Percentiles rank a stretch among this genome's conserved stretches.
Conservation (phyloP, 2,888 invertebrate genomes). For the Mechanitis messenoides region DNA sequence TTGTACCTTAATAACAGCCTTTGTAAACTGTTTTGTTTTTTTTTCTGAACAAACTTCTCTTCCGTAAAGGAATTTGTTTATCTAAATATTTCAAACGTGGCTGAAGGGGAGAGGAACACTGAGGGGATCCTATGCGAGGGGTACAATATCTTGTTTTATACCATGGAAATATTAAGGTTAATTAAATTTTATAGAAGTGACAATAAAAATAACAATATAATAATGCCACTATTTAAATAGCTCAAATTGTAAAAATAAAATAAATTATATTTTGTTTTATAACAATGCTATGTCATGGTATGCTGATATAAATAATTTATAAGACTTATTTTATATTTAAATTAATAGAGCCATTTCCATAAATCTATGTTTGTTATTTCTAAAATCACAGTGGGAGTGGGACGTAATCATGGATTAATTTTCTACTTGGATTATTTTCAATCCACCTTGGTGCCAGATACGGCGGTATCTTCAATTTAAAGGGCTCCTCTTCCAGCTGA, state of each 20-base stretch:
- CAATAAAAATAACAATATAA: slow-evolving; percentile 30
- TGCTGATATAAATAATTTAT: not conserved
- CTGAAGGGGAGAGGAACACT: slow-evolving; percentile 20
- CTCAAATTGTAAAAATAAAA: not conserved
- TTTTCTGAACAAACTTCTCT: slow-evolving; percentile 21
- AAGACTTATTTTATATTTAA: not conserved
- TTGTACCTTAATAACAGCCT: no score
- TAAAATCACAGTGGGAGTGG: slow-evolving; percentile 48
- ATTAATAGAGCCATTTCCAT: slow-evolving; percentile 32
- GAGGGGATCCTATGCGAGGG: slow-evolving; percentile 39
- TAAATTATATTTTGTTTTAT: not conserved
- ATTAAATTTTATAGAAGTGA: slow-evolving; percentile 30
- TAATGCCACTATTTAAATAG: not conserved
- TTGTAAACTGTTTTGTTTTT: slow-evolving; percentile 4
- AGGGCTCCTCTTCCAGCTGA: slow-evolving; percentile 49
- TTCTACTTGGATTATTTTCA: slow-evolving; percentile 76
- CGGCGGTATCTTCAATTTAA: slow-evolving; percentile 64
- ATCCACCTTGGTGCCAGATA: slow-evolving; percentile 65
- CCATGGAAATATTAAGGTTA: slow-evolving; percentile 35
- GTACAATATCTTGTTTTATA: slow-evolving; percentile 49
- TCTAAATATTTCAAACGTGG: slow-evolving; percentile 34
- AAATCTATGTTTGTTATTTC: slow-evolving; percentile 38
- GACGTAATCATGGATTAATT: slow-evolving; percentile 75
- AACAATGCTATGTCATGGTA: no score
- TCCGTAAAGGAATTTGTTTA: slow-evolving; percentile 32